These are phyloP conservation scores for Magallana nippona DNA, from an alignment of 2,888 invertebrate species.

Conservation along the genomic window DNA sequence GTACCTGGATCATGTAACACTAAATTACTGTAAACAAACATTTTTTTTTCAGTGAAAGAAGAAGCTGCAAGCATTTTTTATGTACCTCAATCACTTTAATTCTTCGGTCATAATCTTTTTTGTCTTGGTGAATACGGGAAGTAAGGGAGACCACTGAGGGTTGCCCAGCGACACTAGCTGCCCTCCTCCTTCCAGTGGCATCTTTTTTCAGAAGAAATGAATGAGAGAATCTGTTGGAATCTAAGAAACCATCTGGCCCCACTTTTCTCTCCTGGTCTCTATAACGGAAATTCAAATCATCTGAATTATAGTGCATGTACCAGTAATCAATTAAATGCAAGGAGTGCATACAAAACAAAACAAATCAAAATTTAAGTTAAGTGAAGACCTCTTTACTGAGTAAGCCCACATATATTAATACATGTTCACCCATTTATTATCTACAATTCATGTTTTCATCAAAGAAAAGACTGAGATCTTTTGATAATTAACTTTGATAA, in stretches of 20 bases:
- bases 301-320: not conserved
- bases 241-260: conserved; percentile 76
- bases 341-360: no score
- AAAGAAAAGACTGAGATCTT: not conserved
- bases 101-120: conserved; percentile 74
- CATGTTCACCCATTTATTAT: no score
- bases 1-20: no score
- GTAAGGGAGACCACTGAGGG: conserved; percentile 69
- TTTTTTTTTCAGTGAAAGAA: no score
- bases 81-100: conserved; percentile 77
- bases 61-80: not conserved
- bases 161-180: conserved; percentile 48
- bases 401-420: no score
- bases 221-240: conserved; percentile 72
- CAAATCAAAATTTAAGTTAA: no score
- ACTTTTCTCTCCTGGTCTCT: conserved; percentile 78
- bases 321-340: no score
- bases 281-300: not conserved
- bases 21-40: no score
- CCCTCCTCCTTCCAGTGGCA: conserved; percentile 51
- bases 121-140: conserved; percentile 67
- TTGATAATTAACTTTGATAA: not conserved
- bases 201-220: conserved; percentile 65
- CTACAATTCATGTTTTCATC: no score
- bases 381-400: no score